Base-by-base conservation (phyloP, 2,888 invertebrate genomes). In the Hypsopygia costalis region DNA sequence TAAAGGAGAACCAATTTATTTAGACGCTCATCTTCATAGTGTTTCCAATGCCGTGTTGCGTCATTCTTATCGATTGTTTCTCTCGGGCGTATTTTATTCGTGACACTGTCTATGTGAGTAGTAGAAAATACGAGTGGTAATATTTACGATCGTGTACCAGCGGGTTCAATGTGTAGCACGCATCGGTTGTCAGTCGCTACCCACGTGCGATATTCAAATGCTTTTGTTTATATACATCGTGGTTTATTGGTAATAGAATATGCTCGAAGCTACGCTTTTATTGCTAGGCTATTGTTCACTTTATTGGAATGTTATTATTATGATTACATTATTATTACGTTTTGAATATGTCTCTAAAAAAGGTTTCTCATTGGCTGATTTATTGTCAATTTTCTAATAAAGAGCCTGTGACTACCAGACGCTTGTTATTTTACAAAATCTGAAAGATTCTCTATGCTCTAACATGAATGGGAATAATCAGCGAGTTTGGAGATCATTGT, bases 181-280 rank as follows among this genome's bases (percentile, higher is more conserved):
- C 64, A 60, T 70, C 56, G 51, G 41, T 55, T 59, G 78, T 75
- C 78, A 71, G 62, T 67, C 54, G 51, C 74, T 65, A 55, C 82
- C 83, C 81, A 83, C 83, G 75, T 72, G 62, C 63, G 59, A 63
- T 74, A 74, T 78, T 75, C 80, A 79, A 79, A 82, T 69, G 69
- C 74, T 65, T 70, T 81, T 77, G 78, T 79, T 70, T 72, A 74
- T 77, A 66, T 62, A 62, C 57, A 55, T 58, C 48, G 68, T 77
- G 67, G 67, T 78, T 74, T 80, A 79, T 73, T 69, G 67, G 57
- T 56, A 62, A 57, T 61, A 51, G 49, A 62, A 62, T 63, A 68
- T 65, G 65, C 64, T 68, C 48, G 46, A 47, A 49, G 51, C 43
- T 40, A 40, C 43, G 35, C 33, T 41, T 40, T 41, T 41, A 28